Evolutionary conservation across 2,888 invertebrate species (phyloP), one percentile per base, ranked within the genome.

Genomic region (Plagodis dolabraria): DNA sequence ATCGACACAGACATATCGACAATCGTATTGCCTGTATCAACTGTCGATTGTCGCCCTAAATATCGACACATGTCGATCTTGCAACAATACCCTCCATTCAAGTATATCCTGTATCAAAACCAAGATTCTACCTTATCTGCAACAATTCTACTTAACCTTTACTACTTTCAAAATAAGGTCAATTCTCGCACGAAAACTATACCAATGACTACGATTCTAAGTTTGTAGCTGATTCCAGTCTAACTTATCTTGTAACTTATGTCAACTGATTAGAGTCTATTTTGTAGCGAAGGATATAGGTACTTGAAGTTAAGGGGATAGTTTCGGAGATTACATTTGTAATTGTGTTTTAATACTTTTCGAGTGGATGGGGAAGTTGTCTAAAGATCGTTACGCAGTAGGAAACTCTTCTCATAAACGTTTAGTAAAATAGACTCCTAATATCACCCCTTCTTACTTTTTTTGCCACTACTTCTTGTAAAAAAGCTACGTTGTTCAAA

Each of bases 51-150:
- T 75, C 71, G 70, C 60, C 71, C 76, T 77, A 82, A 83, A 83
- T 84, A 85, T 86, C 85, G 89, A 87, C 89, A 90, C 87, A 89
- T 88, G 87, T 85, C 85, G 84, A 82, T 81, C 75, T 68, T 67
- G 65, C 78, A 79, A 87, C 89, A 86, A 87, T 85, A 72, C 71
- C 58, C 69, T 71, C 65, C 69, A 71, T 69, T 77, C 68, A 72
- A 83, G 80, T 76, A 87, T 85, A 85, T 87, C 87, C 86, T 83
- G 80, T 77, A 76, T 72, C 71, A 58, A 65, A 50, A 67, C 75
- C 68, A 70, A 65, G 59, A 68, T 69, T 42, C 66, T 53, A 57
- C 63, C 12, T 46, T 34, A 44, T 42, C 51, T 10, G 8, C 6
- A 43, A 6, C 43, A 12, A 50, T 64, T 51, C 47, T 33, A 59